Evolutionary conservation across 2,888 invertebrate species (phyloP), one percentile per base, ranked within the genome.

Genomic region (Polydrusus pterygomalis): DNA sequence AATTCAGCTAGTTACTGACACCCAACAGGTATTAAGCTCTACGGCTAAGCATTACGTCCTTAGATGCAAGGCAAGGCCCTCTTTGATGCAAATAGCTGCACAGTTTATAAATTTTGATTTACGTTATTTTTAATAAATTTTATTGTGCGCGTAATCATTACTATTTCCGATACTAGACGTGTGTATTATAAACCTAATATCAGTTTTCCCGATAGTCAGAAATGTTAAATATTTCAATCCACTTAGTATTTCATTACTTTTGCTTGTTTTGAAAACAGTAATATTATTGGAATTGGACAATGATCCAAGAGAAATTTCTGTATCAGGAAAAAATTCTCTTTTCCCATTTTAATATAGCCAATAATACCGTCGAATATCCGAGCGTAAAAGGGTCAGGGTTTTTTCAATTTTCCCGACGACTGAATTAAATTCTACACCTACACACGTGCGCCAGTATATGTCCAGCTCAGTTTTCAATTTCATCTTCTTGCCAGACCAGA

Each of bases 361-460:
- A 69, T 74, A 74, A 63, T 68, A 68, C 64, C 62, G 63, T 68
- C 40, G 69, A 69, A 74, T n/a, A n/a, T 69, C 56, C 60, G 40
- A 74, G 80, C 73, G 80, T 79, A 79, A 74, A 81, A 81, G 81
- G 81, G 80, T 81, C 81, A 79, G 81, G 79, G 79, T 74, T 74
- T 74, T 74, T 74, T 69, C 74, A 68, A 74, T 80, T 79, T 81
- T 81, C 80, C 82, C 81, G 60, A 51, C 81, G 80, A 82, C 83
- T 82, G 84, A 84, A 84, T 84, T 84, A 84, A 83, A 83, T 83
- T 84, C 80, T 80, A 80, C 80, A 80, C 79, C 82, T 82, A 82
- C 81, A 82, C 83, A 67, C 74, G 69, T 68, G 68, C 58, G 75
- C 69, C 63, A 45, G 68, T 64, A 56, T 62, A 63, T 69, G 74